Conservation (phyloP, 2,113 vertebrate species). For the Epinephelus moara region DNA sequence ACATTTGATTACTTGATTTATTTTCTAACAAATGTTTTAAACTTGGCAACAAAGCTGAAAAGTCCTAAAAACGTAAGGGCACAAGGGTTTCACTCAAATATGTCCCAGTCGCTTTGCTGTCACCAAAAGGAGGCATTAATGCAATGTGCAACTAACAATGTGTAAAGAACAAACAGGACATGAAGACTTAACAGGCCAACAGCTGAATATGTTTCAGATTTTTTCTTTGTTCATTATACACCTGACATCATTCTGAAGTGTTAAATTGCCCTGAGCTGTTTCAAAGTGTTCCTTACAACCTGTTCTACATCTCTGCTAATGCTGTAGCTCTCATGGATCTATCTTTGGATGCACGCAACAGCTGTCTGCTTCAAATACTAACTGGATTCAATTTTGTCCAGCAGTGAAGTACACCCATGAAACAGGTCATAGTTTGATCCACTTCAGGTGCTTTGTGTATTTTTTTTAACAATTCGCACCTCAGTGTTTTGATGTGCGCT, state of each 20-base stretch:
- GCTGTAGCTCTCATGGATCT: neutral
- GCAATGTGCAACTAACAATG: too few relatives aligned
- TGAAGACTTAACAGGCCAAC: neutral
- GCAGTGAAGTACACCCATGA: neutral
- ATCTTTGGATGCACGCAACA: neutral
- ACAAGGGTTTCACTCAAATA: too few relatives aligned
- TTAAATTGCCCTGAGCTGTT: neutral
- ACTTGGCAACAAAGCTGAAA: too few relatives aligned
- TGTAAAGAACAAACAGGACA: too few relatives aligned
- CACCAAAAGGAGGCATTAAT: too few relatives aligned
- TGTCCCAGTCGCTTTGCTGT: too few relatives aligned
- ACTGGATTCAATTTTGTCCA: neutral
- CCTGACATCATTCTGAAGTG: neutral
- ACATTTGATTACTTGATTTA: too few relatives aligned
- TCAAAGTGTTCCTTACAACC: too few relatives aligned
- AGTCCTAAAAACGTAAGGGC: too few relatives aligned
- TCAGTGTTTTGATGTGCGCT: constrained; percentile 35
- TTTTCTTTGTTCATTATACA: neutral
- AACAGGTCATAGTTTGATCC: neutral
- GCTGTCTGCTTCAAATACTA: neutral
- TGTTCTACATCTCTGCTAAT: neutral
- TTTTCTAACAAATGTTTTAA: too few relatives aligned
- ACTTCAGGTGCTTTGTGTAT: constrained; percentile 4
- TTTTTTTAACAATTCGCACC: constrained; percentile 7
- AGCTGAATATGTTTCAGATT: neutral